Evolutionary conservation across 2,888 invertebrate species (phyloP).

Genomic region (Chaetogeoica ovagalla): DNA sequence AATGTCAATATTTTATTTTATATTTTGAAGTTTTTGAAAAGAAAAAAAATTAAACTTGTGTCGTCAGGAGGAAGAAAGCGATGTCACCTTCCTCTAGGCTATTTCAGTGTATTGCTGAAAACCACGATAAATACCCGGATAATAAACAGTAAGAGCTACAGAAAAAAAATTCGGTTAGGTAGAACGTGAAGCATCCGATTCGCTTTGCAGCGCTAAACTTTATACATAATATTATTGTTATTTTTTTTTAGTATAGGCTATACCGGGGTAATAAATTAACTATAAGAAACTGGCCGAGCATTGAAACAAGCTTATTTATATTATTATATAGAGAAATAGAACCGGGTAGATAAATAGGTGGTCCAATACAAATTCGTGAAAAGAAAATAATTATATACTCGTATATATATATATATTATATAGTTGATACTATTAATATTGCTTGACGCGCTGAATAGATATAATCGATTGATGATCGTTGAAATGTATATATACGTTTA

Average conservation of each 20-base stretch:
- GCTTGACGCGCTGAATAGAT: slow-evolving; percentile 42
- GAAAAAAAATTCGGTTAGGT: slow-evolving; percentile 44
- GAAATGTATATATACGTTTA: slow-evolving; percentile 17
- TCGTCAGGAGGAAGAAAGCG: slow-evolving; percentile 53
- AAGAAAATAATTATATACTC: not conserved
- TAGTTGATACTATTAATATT: slow-evolving; percentile 31
- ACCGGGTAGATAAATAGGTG: slow-evolving; percentile 42
- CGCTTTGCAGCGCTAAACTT: slow-evolving; percentile 44
- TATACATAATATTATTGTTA: too few relatives aligned
- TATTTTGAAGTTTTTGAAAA: slow-evolving; percentile 17
- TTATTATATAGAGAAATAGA: slow-evolving; percentile 29
- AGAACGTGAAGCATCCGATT: slow-evolving; percentile 40
- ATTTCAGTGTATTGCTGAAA: slow-evolving; percentile 50
- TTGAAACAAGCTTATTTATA: slow-evolving; percentile 27
- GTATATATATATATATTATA: too few relatives aligned
- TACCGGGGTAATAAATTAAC: slow-evolving; percentile 2
- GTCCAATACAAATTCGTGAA: not conserved
- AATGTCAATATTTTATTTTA: not conserved
- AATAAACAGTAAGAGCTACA: slow-evolving; percentile 46
- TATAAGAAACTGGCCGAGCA: not conserved
- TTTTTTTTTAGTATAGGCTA: slow-evolving; percentile 9
- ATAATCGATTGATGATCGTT: slow-evolving; percentile 10
- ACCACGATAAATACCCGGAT: slow-evolving; percentile 49
- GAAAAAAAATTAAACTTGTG: slow-evolving; percentile 39
- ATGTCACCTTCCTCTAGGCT: slow-evolving; percentile 50